Percentiles rank a stretch among this genome's conserved stretches.
Conservation (phyloP, 1,140 invertebrate species). For the Sycophila sp. region DNA sequence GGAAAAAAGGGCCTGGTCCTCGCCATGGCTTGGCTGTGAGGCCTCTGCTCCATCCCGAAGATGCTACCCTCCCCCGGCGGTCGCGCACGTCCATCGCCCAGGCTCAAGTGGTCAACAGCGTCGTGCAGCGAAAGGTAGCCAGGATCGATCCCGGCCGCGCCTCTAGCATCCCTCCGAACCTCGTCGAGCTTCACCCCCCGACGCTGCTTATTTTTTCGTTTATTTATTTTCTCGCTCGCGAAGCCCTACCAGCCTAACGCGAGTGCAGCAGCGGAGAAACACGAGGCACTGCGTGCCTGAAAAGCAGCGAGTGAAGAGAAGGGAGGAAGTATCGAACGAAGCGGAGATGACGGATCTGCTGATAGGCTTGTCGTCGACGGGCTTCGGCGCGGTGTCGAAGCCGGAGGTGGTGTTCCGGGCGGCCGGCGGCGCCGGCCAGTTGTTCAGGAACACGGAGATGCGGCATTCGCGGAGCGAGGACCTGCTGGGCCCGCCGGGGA, state of each 20-base stretch:
- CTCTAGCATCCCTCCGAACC: too few species aligned
- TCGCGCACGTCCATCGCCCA: too few species aligned
- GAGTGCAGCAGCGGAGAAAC: neutral
- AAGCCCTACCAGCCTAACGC: too few species aligned
- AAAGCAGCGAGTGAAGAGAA: neutral
- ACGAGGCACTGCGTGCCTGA: neutral
- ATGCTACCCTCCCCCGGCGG: too few species aligned
- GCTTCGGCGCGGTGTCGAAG: constrained; percentile 35
- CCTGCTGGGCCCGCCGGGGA: constrained; percentile 47
- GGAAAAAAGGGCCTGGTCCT: too few species aligned
- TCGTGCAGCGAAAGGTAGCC: neutral
- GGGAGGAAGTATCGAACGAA: too few species aligned
- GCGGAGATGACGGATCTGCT: constrained; percentile 62
- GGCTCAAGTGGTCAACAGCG: neutral
- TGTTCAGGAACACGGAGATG: constrained; percentile 59
- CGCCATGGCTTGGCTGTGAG: too few species aligned
- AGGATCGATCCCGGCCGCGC: too few species aligned
- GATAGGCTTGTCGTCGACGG: constrained; percentile 49
- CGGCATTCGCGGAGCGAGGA: constrained; percentile 61
- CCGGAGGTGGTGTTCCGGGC: constrained; percentile 49
- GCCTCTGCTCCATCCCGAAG: too few species aligned
- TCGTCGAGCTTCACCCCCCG: too few species aligned
- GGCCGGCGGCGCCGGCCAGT: constrained; percentile 30
- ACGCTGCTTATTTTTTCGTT: too few species aligned
- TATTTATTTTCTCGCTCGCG: too few species aligned